These are phyloP conservation scores for Calycopis cecrops DNA, from an alignment of 1,140 invertebrate species.

Conservation along the genomic window DNA sequence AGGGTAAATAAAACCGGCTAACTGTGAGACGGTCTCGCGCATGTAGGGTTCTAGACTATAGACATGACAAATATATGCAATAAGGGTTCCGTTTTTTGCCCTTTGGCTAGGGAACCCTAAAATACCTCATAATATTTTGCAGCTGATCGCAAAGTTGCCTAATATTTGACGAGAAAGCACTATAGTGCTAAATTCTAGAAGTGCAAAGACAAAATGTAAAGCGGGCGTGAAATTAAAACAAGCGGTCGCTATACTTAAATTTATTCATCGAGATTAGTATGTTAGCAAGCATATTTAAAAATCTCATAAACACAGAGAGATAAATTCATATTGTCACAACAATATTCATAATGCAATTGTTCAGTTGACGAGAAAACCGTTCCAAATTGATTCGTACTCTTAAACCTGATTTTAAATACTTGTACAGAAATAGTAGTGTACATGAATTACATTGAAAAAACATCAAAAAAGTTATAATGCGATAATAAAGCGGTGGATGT, in stretches of 20 bases:
- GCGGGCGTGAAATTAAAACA: slow-evolving; percentile 49
- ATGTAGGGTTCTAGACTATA: too few relatives aligned
- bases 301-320: slow-evolving; percentile 58
- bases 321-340: slow-evolving; percentile 58
- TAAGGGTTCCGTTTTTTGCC: too few relatives aligned
- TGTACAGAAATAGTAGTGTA: slow-evolving; percentile 62
- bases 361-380: slow-evolving; percentile 56
- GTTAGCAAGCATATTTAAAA: slow-evolving; percentile 63
- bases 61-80: too few relatives aligned
- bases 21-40: too few relatives aligned
- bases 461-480: slow-evolving; percentile 63
- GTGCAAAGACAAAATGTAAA: neutral
- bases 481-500: slow-evolving; percentile 34
- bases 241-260: slow-evolving; percentile 66
- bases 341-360: slow-evolving; percentile 59
- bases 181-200: too few relatives aligned
- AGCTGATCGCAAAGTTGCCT: too few relatives aligned
- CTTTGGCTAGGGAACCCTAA: too few relatives aligned
- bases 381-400: slow-evolving; percentile 66
- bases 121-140: too few relatives aligned
- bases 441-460: slow-evolving; percentile 68
- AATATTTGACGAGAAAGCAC: too few relatives aligned
- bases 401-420: slow-evolving; percentile 68
- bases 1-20: too few relatives aligned
- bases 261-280: slow-evolving; percentile 67